Evolutionary conservation across 1,140 invertebrate genomes (phyloP), one percentile per base, ranked within the genome.

Genomic region (Brachionus plicatilis): DNA sequence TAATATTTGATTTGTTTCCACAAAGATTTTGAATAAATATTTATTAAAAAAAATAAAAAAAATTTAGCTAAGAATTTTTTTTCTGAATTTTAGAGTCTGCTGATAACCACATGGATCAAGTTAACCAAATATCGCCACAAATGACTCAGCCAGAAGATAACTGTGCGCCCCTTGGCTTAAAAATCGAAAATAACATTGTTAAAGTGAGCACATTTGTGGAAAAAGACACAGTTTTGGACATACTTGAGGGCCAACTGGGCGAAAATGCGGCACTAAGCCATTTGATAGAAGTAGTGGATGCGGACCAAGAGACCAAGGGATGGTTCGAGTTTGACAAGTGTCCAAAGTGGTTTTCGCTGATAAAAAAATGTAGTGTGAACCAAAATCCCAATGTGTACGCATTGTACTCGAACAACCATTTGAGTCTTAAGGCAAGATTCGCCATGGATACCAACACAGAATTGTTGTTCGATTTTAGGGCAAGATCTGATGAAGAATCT

Each of bases 301-400:
- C 45, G 20, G 72, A 76, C 14, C 43, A 50, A 8, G 33, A 72
- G 41, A 72, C 14, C 20, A 76, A 50, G 33, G 41, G 72, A 1
- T 76, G 72, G 72, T 76, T 76, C 45, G 43, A 76, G 27, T 76
- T 76, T 29, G 47, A 76, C 27, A 76, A 76, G 14, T 50, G 11
- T 50, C 72, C 72, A 9, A 50, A 50, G 43, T 76, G 72, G 72
- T 12, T 76, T 8, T 20, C 3, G 12, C 33, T 14, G 17, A 12
- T 76, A 1, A 47, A 12, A 8, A 47, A 76, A 7, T 27, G 27
- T 12, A 41, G 17, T 9, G 8, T 14, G 0, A 9, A 27, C n/a
- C 43, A 76, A 3, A 20, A 50, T 27, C 2, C 24, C 11, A 76
- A 76, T 50, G 17, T 76, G 27, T 27, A 50, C 29, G 72, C 72